Percentiles rank a stretch among this genome's conserved stretches.
Evolutionary conservation across 2,113 vertebrate genomes (phyloP).

Genomic region (Leucopsar rothschildi): DNA sequence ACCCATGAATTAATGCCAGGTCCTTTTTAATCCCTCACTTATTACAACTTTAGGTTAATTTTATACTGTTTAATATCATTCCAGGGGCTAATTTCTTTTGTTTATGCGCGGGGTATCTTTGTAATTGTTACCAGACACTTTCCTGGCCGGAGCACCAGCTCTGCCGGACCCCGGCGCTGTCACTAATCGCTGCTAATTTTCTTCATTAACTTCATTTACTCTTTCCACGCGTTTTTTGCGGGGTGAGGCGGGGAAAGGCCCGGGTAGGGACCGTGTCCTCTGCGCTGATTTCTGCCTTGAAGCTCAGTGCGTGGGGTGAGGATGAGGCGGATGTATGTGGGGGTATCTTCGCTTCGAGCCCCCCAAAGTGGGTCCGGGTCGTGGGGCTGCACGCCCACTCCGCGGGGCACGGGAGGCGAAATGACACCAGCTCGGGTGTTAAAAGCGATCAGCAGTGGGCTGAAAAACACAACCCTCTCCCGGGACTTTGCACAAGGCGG

Average conservation of each 20-base stretch:
- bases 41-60: constrained; percentile 58
- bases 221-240: constrained; percentile 67
- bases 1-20: constrained; percentile 51
- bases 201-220: constrained; percentile 78
- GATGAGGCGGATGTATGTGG: fast-evolving
- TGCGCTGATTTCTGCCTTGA: neutral
- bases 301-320: fast-evolving
- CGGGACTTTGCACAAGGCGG: neutral
- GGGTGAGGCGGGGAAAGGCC: neutral
- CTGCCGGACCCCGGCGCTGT: neutral
- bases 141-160: neutral
- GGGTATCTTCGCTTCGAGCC: neutral
- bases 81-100: constrained; percentile 61
- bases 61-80: constrained; percentile 56
- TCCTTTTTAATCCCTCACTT: constrained; percentile 58
- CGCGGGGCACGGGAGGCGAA: neutral
- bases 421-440: neutral
- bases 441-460: neutral
- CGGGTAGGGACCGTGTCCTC: neutral
- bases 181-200: constrained; percentile 74
- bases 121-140: neutral
- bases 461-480: constrained; percentile 9
- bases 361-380: neutral
- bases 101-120: constrained; percentile 19
- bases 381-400: neutral